Evolutionary conservation across 2,888 invertebrate genomes (phyloP).

Genomic region (Macropis europaea): DNA sequence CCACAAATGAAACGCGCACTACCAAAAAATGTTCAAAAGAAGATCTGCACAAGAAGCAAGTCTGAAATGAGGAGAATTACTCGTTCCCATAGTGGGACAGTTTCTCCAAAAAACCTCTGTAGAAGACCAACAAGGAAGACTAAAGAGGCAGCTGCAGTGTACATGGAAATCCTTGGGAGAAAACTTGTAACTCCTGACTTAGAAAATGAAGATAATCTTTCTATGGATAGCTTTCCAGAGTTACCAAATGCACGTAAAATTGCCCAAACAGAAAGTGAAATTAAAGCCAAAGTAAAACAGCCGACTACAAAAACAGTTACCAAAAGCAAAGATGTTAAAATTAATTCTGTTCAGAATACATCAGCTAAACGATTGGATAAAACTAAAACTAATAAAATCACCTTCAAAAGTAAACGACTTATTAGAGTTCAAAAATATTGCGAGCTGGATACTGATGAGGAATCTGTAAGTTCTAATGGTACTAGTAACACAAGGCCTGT

Average conservation of each 20-base stretch:
- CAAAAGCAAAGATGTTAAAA: constrained; percentile 56
- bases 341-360: constrained; percentile 6
- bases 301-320: constrained; percentile 34
- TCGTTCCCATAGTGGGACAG: constrained; percentile 69
- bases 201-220: constrained; percentile 84
- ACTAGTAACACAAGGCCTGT: constrained; percentile 66
- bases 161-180: constrained; percentile 87
- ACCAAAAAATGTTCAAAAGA: constrained; percentile 63
- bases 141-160: constrained; percentile 88
- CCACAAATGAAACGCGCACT: constrained; percentile 54
- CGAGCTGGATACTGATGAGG: constrained; percentile 74
- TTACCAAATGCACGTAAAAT: constrained; percentile 84
- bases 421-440: constrained; percentile 71
- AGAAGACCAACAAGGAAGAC: constrained; percentile 85
- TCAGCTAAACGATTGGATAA: constrained; percentile 52
- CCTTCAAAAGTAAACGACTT: constrained; percentile 67
- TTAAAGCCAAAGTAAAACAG: constrained; percentile 81
- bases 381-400: constrained; percentile 54
- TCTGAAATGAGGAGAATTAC: constrained; percentile 75
- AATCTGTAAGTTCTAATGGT: constrained; percentile 71
- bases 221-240: constrained; percentile 86
- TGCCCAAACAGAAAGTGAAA: constrained; percentile 83
- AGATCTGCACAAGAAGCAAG: constrained; percentile 72
- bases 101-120: constrained; percentile 55
- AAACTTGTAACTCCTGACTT: constrained; percentile 85